A percentile compares a stretch with the other conserved stretches of the same genome.
These are phyloP conservation scores for Sphaerophoria taeniata DNA, from an alignment of 2,888 invertebrate genomes.

Conservation along the genomic window DNA sequence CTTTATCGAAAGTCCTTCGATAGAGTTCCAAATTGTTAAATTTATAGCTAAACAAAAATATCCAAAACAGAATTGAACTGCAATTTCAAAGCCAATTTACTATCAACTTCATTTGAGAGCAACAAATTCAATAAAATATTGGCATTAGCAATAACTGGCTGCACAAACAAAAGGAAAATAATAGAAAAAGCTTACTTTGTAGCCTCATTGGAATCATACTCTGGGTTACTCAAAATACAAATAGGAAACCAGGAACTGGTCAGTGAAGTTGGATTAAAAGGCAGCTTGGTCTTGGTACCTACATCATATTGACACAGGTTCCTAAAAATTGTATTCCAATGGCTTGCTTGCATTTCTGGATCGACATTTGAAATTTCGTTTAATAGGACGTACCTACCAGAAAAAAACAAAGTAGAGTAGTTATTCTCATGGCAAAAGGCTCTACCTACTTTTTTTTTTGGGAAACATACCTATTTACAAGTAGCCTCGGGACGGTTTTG, in stretches of 20 bases:
- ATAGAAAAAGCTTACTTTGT: not conserved
- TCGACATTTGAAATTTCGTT: conserved; percentile 61
- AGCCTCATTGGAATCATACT: not conserved
- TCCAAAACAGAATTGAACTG: conserved; percentile 30
- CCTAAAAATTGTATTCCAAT: no score
- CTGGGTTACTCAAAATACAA: no score
- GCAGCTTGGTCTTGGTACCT: no score
- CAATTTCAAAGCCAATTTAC: conserved; percentile 71
- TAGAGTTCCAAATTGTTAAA: conserved; percentile 48
- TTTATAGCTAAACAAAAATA: conserved; percentile 52
- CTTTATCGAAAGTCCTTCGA: conserved; percentile 13
- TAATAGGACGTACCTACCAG: conserved; percentile 67
- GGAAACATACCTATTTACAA: no score
- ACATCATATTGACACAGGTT: no score
- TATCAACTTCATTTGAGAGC: conserved; percentile 68
- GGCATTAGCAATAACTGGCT: conserved; percentile 44
- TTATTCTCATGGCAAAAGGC: no score
- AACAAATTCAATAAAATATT: conserved; percentile 70
- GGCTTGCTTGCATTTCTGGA: no score
- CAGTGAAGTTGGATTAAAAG: no score
- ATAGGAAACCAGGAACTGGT: not conserved
- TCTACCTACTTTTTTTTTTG: no score
- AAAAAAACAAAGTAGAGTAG: conserved; percentile 43
- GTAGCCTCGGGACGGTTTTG: no score
- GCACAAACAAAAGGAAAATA: no score